Conservation (phyloP, 2,888 invertebrate species). For the Parnassius mnemosyne region DNA sequence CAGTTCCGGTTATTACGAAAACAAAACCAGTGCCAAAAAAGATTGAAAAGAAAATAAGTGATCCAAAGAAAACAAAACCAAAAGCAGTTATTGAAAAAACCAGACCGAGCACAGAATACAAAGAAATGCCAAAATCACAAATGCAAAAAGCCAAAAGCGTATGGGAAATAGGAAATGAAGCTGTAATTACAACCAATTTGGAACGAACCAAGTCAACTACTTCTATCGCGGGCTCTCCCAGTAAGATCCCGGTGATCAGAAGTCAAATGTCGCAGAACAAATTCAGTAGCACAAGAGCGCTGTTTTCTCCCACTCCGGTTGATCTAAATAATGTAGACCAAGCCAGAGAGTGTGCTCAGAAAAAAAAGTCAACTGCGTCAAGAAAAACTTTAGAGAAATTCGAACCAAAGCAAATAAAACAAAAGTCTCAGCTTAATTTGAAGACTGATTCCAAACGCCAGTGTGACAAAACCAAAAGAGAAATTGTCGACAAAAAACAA, state of each 20-base stretch:
- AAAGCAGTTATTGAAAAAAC: slow-evolving; percentile 59
- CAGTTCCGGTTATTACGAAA: slow-evolving; percentile 72
- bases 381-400: slow-evolving; percentile 62
- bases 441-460: slow-evolving; percentile 65
- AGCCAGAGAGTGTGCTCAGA: slow-evolving; percentile 79
- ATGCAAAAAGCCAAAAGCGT: slow-evolving; percentile 78
- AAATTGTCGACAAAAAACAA: slow-evolving; percentile 61
- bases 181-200: slow-evolving; percentile 58
- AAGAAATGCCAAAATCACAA: slow-evolving; percentile 61
- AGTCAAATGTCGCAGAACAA: slow-evolving; percentile 75
- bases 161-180: slow-evolving; percentile 76
- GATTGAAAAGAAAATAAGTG: slow-evolving; percentile 48
- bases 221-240: slow-evolving; percentile 80
- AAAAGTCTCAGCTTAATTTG: slow-evolving; percentile 70
- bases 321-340: slow-evolving; percentile 79
- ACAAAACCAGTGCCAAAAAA: slow-evolving; percentile 59
- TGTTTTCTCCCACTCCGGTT: slow-evolving; percentile 80
- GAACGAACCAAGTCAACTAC: slow-evolving; percentile 75
- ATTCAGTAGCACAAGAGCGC: slow-evolving; percentile 75
- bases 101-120: slow-evolving; percentile 57
- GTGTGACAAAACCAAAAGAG: slow-evolving; percentile 67
- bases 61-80: slow-evolving; percentile 68
- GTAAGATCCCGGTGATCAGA: slow-evolving; percentile 83
- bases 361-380: slow-evolving; percentile 61
- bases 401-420: slow-evolving; percentile 68